A percentile compares a stretch with the other conserved stretches of the same genome.
These are phyloP conservation scores for Ichneumon xanthorius DNA, from an alignment of 2,888 invertebrate species.

Conservation along the genomic window DNA sequence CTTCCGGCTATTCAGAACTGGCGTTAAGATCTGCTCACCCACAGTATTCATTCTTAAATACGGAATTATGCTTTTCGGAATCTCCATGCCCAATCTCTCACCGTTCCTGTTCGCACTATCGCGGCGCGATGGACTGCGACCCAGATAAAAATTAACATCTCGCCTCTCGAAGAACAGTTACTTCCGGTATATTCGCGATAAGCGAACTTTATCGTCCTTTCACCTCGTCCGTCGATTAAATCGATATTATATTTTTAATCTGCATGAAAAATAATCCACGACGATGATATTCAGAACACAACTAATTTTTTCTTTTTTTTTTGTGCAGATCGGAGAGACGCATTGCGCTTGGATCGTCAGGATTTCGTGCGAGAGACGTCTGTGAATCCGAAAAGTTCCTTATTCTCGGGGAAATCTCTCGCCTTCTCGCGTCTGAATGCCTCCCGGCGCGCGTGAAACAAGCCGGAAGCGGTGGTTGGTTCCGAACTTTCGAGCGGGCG, in stretches of 20 bases:
- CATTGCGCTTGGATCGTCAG: not conserved
- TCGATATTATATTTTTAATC: not conserved
- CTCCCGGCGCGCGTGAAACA: conserved; percentile 58
- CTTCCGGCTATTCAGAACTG: conserved; percentile 66
- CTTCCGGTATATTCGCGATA: not conserved
- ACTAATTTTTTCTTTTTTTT: not conserved
- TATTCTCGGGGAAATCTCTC: conserved; percentile 29
- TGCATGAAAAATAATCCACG: not conserved
- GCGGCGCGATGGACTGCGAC: not conserved
- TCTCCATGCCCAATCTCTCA: conserved; percentile 49
- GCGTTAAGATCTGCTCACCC: conserved; percentile 62
- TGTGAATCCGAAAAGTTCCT: conserved; percentile 61
- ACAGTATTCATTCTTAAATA: conserved; percentile 50
- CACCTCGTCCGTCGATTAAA: not conserved
- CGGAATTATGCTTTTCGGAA: conserved; percentile 59
- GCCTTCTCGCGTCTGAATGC: conserved; percentile 44
- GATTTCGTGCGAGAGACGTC: not conserved
- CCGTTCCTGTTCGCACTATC: conserved; percentile 4
- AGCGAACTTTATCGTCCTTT: not conserved
- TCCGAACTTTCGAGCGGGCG: conserved; percentile 65
- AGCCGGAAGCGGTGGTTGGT: conserved; percentile 67
- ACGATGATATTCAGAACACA: not conserved
- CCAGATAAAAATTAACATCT: conserved; percentile 15
- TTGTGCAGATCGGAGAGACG: not conserved
- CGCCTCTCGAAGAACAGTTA: not conserved